Percentiles rank a stretch among this genome's conserved stretches.
These are phyloP conservation scores for Chiloscyllium punctatum DNA, from an alignment of 2,797 vertebrate genomes.

Conservation along the genomic window DNA sequence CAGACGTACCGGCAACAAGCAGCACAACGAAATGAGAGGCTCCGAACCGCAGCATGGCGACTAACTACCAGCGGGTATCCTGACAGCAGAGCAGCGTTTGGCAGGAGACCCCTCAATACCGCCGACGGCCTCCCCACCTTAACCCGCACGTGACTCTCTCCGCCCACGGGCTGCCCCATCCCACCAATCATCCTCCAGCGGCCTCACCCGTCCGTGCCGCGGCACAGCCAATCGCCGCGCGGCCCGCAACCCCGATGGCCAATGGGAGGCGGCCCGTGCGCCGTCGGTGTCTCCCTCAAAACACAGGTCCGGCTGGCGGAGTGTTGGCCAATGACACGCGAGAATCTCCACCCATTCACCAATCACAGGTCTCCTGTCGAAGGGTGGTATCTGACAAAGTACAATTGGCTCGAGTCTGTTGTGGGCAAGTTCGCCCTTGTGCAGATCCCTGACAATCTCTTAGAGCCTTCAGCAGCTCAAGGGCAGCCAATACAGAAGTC, in stretches of 20 bases:
- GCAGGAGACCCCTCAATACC: no score
- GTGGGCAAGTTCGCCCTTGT: neutral
- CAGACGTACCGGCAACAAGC: neutral
- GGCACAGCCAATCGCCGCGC: neutral
- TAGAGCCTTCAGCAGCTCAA: neutral
- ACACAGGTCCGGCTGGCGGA: neutral
- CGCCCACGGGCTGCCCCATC: no score
- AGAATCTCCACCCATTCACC: neutral
- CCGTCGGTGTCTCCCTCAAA: neutral
- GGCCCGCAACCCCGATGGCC: no score
- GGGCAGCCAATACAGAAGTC: neutral
- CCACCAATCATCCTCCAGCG: no score
- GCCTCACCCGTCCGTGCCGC: neutral
- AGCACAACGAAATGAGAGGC: accelerated
- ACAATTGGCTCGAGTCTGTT: neutral
- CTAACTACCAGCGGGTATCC: neutral
- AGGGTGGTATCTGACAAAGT: no score
- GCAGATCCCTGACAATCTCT: neutral
- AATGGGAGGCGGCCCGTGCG: no score
- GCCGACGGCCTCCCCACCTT: no score
- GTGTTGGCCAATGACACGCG: no score
- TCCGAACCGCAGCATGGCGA: neutral
- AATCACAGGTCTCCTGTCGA: neutral
- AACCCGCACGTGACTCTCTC: no score
- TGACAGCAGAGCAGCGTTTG: no score